Conservation (phyloP, 2,888 invertebrate genomes). For the Barypeithes pellucidus region DNA sequence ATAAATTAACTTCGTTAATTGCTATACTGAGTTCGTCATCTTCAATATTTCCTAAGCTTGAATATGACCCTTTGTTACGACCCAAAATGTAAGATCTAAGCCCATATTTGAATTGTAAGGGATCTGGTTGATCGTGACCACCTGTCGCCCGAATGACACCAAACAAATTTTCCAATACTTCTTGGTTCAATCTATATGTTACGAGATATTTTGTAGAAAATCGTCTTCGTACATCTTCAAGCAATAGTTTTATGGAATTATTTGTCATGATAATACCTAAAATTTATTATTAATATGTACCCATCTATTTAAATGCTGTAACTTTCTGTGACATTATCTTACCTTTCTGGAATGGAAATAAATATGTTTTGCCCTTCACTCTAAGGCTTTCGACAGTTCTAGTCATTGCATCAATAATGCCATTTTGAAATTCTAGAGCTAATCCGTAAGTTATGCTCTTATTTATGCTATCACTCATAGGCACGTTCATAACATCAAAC, state of each 20-base stretch:
- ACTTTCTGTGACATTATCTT: too few relatives aligned
- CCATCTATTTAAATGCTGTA: too few relatives aligned
- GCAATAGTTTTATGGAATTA: conserved; percentile 10
- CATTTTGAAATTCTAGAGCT: neutral
- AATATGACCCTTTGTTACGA: neutral
- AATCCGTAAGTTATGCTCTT: neutral
- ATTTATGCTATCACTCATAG: neutral
- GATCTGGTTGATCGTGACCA: conserved; percentile 1
- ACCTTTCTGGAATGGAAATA: too few relatives aligned
- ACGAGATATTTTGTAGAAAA: conserved; percentile 26
- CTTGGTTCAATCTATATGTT: conserved; percentile 22
- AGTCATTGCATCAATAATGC: too few relatives aligned
- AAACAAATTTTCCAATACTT: neutral
- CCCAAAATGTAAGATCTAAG: too few relatives aligned
- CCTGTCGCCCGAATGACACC: neutral
- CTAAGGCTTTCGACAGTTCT: neutral
- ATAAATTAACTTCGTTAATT: conserved; percentile 11
- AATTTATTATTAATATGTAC: too few relatives aligned
- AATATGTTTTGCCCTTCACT: too few relatives aligned
- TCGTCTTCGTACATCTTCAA: neutral
- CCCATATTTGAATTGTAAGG: conserved; percentile 3
- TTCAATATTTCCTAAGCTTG: conserved; percentile 13
- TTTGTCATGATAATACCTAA: too few relatives aligned
- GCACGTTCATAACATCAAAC: neutral
- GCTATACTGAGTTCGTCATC: conserved; percentile 3